Conservation (phyloP, 2,888 invertebrate species). For the Andrena fulva region DNA sequence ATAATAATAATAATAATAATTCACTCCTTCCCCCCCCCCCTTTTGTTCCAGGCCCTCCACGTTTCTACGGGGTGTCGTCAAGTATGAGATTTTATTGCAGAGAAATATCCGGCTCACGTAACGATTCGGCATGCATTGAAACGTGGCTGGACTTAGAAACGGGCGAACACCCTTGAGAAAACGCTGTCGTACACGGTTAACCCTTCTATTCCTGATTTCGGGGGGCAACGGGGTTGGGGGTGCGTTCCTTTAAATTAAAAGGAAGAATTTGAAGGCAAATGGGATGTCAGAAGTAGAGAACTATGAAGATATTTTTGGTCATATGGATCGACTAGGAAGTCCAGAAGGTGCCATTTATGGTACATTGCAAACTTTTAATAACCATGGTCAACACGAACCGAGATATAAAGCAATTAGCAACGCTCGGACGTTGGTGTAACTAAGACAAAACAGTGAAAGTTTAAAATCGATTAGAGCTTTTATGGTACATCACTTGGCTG, state of each 20-base stretch:
- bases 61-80: constrained; percentile 41
- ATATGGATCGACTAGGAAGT: no score
- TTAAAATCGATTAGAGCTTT: neutral
- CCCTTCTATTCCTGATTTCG: constrained; percentile 14
- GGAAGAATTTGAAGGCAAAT: neutral
- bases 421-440: neutral
- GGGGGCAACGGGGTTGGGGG: neutral
- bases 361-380: no score
- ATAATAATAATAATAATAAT: no score
- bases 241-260: neutral
- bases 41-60: neutral
- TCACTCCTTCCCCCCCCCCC: neutral
- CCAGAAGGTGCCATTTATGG: no score
- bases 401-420: no score
- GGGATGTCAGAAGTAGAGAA: no score
- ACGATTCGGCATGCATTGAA: constrained; percentile 57
- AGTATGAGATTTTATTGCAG: constrained; percentile 57
- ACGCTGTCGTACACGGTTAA: constrained; percentile 14
- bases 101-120: constrained; percentile 61
- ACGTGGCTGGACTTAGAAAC: constrained; percentile 51
- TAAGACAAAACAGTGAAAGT: neutral
- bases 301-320: no score
- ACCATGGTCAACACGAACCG: no score
- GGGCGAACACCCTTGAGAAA: constrained; percentile 8
- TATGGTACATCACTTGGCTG: constrained; percentile 25